Percentiles rank a stretch among this genome's conserved stretches.
These are phyloP conservation scores for Pristionchus exspectatus DNA, from an alignment of 2,888 invertebrate species.

Conservation along the genomic window DNA sequence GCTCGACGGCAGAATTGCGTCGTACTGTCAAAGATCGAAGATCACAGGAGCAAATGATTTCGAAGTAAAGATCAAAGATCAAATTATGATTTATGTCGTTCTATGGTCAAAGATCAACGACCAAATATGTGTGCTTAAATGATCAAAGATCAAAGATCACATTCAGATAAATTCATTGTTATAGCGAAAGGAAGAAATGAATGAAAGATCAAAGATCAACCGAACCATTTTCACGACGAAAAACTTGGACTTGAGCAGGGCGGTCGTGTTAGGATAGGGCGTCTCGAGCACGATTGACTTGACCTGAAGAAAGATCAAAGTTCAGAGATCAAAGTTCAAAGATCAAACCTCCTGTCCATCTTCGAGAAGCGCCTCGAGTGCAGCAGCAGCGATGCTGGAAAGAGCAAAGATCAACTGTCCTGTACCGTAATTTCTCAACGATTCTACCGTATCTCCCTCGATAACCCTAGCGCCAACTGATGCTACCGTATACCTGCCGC, in stretches of 20 bases:
- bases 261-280: not conserved
- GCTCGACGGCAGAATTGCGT: not conserved
- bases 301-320: constrained; percentile 9
- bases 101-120: too few species aligned
- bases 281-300: constrained; percentile 28
- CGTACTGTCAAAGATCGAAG: constrained; percentile 4
- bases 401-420: not conserved
- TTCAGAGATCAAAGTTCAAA: constrained; percentile 5
- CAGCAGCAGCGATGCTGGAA: not conserved
- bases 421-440: not conserved
- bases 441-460: not conserved
- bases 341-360: constrained; percentile 11
- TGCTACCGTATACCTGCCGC: not conserved
- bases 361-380: not conserved
- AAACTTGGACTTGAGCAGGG: not conserved
- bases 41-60: not conserved
- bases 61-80: not conserved
- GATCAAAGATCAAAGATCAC: not conserved
- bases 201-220: not conserved
- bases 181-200: not conserved
- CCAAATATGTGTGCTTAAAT: too few species aligned
- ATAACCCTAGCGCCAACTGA: not conserved
- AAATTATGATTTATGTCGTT: too few species aligned
- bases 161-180: too few species aligned
- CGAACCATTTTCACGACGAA: not conserved